These are phyloP conservation scores for Glossophaga mutica DNA, from an alignment of 2,797 vertebrate genomes.

Conservation along the genomic window DNA sequence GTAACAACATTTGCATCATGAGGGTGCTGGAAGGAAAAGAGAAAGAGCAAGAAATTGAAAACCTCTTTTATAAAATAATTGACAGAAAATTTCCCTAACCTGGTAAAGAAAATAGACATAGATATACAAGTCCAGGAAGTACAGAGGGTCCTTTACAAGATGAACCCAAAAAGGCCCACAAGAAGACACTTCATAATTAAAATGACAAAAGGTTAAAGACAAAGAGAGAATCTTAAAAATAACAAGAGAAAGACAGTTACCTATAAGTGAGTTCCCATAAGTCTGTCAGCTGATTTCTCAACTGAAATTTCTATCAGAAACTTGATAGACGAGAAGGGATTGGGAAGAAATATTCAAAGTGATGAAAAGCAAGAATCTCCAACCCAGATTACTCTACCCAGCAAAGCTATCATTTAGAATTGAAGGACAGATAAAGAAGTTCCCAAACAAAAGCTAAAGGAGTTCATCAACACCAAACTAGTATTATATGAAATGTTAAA, in stretches of 20 bases:
- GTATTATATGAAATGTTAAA: neutral
- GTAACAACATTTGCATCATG: neutral
- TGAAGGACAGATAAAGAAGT: neutral
- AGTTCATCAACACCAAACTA: neutral
- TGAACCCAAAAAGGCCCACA: neutral
- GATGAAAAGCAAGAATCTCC: neutral
- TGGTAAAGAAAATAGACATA: neutral
- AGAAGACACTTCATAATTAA: neutral
- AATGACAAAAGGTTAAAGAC: neutral
- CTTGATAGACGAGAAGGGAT: neutral
- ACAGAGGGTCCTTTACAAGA: neutral
- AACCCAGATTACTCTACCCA: neutral
- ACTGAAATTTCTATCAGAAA: neutral
- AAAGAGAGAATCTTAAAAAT: neutral
- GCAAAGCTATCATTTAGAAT: neutral
- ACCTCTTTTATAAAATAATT: neutral
- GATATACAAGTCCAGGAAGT: neutral
- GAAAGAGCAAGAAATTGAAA: neutral
- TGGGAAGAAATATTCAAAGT: neutral
- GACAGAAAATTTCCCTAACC: neutral
- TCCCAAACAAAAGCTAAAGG: neutral
- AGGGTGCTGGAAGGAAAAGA: neutral
- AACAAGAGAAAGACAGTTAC: neutral
- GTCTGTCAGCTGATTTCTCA: neutral
- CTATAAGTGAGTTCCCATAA: neutral